A percentile compares a stretch with the other conserved stretches of the same genome.
phyloP scores from a whole-genome alignment of 1,140 invertebrate genomes.

The Nomia melanderi region DNA sequence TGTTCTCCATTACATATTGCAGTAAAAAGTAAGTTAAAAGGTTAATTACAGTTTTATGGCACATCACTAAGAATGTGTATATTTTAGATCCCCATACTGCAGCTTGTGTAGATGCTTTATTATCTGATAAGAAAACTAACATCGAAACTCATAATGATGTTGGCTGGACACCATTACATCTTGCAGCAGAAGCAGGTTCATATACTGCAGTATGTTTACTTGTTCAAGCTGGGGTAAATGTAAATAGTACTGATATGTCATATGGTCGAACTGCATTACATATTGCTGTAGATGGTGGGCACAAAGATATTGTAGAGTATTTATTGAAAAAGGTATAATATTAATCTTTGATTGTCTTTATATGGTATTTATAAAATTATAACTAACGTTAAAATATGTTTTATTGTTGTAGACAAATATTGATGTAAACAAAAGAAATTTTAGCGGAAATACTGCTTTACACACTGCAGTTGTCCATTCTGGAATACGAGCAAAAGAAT shows the following conservation, averaged over 20 bases:
- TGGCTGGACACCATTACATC: conserved; percentile 81
- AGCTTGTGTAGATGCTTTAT: conserved; percentile 65
- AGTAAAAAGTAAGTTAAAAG: conserved; percentile 72
- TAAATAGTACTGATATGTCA: conserved; percentile 79
- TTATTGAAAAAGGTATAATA: conserved; percentile 76
- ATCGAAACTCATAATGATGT: conserved; percentile 67
- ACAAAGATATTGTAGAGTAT: conserved; percentile 79
- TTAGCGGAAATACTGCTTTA: conserved; percentile 75
- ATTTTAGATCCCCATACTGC: conserved; percentile 54
- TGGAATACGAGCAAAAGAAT: conserved; percentile 67
- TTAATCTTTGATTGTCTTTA: conserved; percentile 21
- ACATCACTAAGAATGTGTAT: background rate
- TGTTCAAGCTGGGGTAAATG: conserved; percentile 78
- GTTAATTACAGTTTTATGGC: conserved; percentile 10
- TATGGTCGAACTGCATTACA: conserved; percentile 83
- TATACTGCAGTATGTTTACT: conserved; percentile 78
- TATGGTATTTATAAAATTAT: too few relatives aligned
- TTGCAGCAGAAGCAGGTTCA: conserved; percentile 81
- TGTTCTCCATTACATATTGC: conserved; percentile 81
- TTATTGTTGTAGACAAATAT: conserved; percentile 68
- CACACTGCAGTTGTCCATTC: conserved; percentile 72
- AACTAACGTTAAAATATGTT: background rate
- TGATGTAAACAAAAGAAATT: conserved; percentile 72
- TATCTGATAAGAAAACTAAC: conserved; percentile 55
- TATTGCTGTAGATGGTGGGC: conserved; percentile 81